Conservation (phyloP, 1,140 invertebrate genomes). For the Sminthurinus signatus region DNA sequence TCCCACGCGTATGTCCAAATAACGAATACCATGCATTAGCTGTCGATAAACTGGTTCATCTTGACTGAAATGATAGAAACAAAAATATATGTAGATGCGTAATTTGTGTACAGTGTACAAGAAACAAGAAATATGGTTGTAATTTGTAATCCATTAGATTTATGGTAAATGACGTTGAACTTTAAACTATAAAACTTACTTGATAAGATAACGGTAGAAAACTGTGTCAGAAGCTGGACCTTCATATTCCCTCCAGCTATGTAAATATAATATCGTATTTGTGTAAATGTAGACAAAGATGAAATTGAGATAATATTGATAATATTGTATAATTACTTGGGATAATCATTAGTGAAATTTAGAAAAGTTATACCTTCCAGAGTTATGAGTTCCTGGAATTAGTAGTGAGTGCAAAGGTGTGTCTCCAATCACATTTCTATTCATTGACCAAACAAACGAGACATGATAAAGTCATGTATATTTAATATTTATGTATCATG, state of each 20-base stretch:
- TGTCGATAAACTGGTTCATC: constrained; percentile 71
- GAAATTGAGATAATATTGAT: too few relatives aligned
- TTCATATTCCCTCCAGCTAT: constrained; percentile 46
- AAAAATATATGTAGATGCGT: too few relatives aligned
- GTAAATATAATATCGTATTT: too few relatives aligned
- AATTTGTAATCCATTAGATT: not conserved
- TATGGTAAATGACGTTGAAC: not conserved
- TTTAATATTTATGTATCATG: too few relatives aligned
- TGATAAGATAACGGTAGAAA: constrained; percentile 35
- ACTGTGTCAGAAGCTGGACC: constrained; percentile 27
- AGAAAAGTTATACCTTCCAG: too few relatives aligned
- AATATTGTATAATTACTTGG: too few relatives aligned
- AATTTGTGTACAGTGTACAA: too few relatives aligned
- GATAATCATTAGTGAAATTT: too few relatives aligned
- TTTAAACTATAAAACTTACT: constrained; percentile 23
- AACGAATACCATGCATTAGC: constrained; percentile 68
- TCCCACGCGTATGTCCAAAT: constrained; percentile 67
- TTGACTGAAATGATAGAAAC: constrained; percentile 54
- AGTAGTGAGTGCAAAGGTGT: constrained; percentile 54
- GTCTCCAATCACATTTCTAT: constrained; percentile 51
- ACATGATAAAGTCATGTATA: too few relatives aligned
- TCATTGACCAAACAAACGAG: not conserved
- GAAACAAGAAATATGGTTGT: too few relatives aligned
- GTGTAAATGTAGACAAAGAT: too few relatives aligned
- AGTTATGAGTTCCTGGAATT: constrained; percentile 64